phyloP scores from a whole-genome alignment of 2,113 vertebrate species.

The Megaceryle maxima region DNA sequence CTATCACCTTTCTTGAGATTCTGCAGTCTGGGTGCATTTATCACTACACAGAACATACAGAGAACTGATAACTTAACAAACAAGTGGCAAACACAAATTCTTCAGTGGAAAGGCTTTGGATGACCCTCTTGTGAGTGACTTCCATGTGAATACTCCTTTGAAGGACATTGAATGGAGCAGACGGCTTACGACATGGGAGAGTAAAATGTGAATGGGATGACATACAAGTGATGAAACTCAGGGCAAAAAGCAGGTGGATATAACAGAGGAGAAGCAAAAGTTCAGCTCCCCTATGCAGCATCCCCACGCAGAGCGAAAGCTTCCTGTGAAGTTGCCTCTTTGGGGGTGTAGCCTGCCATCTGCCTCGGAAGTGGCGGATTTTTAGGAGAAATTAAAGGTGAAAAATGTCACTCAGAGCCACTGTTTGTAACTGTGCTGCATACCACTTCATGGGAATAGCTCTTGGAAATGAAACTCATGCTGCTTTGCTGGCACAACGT shows the following conservation, averaged over 20 bases:
- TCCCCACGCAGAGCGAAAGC: slow-evolving; percentile 38
- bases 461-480: background rate
- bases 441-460: slow-evolving; percentile 21
- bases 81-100: slow-evolving; percentile 12
- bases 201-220: slow-evolving; percentile 45
- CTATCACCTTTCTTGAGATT: background rate
- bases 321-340: slow-evolving; percentile 48
- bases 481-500: background rate
- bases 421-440: background rate
- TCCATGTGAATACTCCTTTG: background rate
- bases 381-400: slow-evolving; percentile 47
- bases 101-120: slow-evolving; percentile 1
- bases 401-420: slow-evolving; percentile 35
- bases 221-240: slow-evolving; percentile 28
- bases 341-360: slow-evolving; percentile 54
- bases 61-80: background rate
- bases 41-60: background rate
- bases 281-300: slow-evolving; percentile 12
- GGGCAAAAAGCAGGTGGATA: slow-evolving; percentile 39
- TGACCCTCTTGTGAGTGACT: background rate
- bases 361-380: slow-evolving; percentile 15
- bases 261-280: slow-evolving; percentile 12
- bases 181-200: background rate
- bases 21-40: background rate
- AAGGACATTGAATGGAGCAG: slow-evolving; percentile 24